These are phyloP conservation scores for Ditylenchus dipsaci DNA, from an alignment of 1,140 invertebrate genomes.

Conservation along the genomic window DNA sequence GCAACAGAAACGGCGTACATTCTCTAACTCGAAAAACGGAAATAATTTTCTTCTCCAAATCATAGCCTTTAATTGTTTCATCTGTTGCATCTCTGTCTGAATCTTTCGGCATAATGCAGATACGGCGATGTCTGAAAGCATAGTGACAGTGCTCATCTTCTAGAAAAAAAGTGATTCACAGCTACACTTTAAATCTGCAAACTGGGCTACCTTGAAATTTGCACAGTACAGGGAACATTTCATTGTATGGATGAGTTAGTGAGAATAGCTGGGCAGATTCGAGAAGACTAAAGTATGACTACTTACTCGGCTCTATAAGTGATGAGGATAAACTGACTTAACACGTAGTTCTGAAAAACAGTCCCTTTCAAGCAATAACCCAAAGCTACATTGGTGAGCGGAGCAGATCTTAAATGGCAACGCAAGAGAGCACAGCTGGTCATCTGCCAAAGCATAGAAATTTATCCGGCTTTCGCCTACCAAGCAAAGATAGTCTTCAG, in stretches of 20 bases:
- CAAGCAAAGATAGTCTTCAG: conserved; percentile 29
- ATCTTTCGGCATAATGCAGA: conserved; percentile 23
- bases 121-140: conserved; percentile 16
- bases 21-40: conserved; percentile 15
- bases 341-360: conserved; percentile 19
- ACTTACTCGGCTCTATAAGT: background rate
- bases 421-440: conserved; percentile 13
- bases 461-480: conserved; percentile 19
- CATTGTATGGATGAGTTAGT: conserved; percentile 30
- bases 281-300: background rate
- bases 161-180: conserved; percentile 1
- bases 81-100: conserved; percentile 1
- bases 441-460: conserved; percentile 22
- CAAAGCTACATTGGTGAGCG: conserved; percentile 22
- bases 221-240: conserved; percentile 27
- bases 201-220: conserved; percentile 29
- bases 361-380: conserved; percentile 19
- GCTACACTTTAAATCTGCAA: conserved; percentile 3
- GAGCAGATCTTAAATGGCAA: conserved; percentile 28
- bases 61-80: conserved; percentile 26
- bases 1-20: no score
- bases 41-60: conserved; percentile 19
- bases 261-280: conserved; percentile 26
- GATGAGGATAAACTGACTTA: background rate
- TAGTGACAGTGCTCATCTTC: conserved; percentile 21